Evolutionary conservation across 2,888 invertebrate genomes (phyloP).

Genomic region (Coelogynopora nodosa): DNA sequence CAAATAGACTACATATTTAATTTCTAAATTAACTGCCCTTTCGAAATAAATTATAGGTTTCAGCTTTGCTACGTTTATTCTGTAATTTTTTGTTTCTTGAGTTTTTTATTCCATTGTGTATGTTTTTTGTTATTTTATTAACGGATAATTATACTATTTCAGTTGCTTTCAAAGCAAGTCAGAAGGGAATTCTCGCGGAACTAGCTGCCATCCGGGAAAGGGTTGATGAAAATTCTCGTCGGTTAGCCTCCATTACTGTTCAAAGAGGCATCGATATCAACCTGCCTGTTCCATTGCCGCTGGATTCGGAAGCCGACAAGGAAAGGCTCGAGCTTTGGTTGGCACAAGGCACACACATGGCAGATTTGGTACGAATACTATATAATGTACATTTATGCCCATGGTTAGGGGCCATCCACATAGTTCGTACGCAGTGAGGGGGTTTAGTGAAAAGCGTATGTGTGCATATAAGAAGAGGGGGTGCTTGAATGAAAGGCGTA

Average conservation of each 20-base stretch:
- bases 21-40: not conserved
- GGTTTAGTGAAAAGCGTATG: not conserved
- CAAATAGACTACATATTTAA: not conserved
- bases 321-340: not conserved
- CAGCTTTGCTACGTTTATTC: not conserved
- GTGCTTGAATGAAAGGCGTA: not conserved
- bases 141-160: not conserved
- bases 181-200: not conserved
- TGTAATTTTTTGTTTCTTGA: not conserved
- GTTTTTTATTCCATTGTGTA: not conserved
- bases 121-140: not conserved
- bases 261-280: not conserved
- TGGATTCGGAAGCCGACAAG: not conserved
- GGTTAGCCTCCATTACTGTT: not conserved
- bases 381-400: not conserved
- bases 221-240: not conserved
- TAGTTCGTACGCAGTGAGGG: not conserved
- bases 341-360: not conserved
- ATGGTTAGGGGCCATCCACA: not conserved
- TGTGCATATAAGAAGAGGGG: not conserved
- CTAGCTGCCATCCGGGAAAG: not conserved
- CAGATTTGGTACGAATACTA: not conserved
- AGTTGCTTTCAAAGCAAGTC: not conserved
- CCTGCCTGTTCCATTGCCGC: not conserved
- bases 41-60: not conserved